Conservation (phyloP, 2,113 vertebrate species). For the Poeciliopsis retropinna region DNA sequence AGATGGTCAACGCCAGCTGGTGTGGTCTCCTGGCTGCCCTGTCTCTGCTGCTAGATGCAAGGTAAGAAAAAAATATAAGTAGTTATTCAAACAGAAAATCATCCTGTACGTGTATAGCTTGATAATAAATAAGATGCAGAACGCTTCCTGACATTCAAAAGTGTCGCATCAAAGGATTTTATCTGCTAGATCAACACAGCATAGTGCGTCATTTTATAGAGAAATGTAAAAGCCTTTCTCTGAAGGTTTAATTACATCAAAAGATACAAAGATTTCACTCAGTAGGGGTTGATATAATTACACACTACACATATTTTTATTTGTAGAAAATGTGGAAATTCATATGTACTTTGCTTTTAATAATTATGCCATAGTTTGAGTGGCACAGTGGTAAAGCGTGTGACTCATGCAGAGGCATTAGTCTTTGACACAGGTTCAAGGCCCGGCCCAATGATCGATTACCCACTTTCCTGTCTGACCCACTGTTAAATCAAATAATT, state of each 20-base stretch:
- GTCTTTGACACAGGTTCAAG: no score
- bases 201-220: no score
- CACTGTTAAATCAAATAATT: background rate
- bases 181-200: no score
- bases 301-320: background rate
- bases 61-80: constrained; percentile 75
- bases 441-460: no score
- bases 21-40: constrained; percentile 96
- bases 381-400: no score
- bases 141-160: no score
- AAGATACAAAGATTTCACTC: background rate
- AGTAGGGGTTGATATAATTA: background rate
- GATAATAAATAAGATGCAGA: no score
- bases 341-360: background rate
- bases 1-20: constrained; percentile 98
- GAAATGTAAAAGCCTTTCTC: background rate
- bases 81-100: background rate
- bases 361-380: background rate
- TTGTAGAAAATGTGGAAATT: background rate
- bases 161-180: no score
- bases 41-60: constrained; percentile 95
- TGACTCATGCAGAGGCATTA: no score
- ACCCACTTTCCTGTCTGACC: no score
- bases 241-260: no score
- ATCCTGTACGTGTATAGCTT: no score